These are phyloP conservation scores for Caerostris darwini DNA, from an alignment of 1,140 invertebrate genomes.

Conservation along the genomic window DNA sequence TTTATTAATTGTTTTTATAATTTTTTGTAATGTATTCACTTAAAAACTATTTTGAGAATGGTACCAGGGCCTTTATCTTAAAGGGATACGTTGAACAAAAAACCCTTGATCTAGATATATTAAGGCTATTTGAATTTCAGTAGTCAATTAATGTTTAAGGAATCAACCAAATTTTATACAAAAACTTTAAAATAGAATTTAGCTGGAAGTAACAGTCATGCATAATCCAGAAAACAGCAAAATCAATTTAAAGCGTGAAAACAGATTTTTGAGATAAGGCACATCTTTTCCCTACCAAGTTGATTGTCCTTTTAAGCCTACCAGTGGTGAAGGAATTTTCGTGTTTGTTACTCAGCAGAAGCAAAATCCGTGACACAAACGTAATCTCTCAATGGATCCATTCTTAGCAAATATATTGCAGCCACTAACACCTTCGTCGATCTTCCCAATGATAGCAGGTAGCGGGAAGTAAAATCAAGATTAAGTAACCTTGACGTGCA, in stretches of 20 bases:
- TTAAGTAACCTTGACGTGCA: conserved; percentile 46
- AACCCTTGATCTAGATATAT: no score
- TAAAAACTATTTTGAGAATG: no score
- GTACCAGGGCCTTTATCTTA: no score
- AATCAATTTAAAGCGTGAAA: background rate
- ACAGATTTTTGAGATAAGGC: background rate
- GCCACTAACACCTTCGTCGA: background rate
- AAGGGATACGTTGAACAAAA: no score
- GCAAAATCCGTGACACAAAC: conserved; percentile 31
- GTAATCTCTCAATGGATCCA: background rate
- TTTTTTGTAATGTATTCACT: no score
- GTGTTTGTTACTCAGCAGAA: background rate
- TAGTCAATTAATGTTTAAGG: no score
- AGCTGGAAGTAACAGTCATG: background rate
- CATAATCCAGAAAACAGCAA: background rate
- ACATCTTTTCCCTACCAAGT: background rate
- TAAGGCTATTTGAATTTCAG: no score
- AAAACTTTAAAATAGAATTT: no score
- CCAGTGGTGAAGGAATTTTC: background rate
- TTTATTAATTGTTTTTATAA: no score
- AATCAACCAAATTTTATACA: no score
- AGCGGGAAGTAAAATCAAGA: conserved; percentile 43
- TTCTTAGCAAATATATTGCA: conserved; percentile 4
- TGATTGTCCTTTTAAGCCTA: background rate
- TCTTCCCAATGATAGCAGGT: conserved; percentile 38